Evolutionary conservation across 2,797 vertebrate genomes (phyloP).

Genomic region (Limosa lapponica): DNA sequence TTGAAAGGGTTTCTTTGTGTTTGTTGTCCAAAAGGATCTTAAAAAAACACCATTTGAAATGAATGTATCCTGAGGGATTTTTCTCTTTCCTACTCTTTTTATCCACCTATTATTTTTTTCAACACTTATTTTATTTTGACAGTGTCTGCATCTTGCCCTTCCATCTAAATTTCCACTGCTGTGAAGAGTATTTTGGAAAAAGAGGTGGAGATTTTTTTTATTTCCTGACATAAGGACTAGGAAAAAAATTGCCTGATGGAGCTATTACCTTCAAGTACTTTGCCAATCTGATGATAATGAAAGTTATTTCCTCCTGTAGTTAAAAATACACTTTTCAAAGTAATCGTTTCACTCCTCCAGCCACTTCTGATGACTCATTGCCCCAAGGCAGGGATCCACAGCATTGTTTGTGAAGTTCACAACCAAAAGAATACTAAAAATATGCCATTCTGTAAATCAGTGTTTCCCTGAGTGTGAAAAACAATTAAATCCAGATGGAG

Average conservation of each 20-base stretch:
- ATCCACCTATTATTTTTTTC: slow-evolving; percentile 9
- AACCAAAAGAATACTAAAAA: slow-evolving; percentile 23
- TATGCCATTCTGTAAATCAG: background rate
- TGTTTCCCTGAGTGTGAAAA: background rate
- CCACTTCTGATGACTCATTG: slow-evolving; percentile 59
- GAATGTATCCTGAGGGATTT: background rate
- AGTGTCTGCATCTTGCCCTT: background rate
- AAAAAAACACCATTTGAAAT: background rate
- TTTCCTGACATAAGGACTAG: slow-evolving; percentile 30
- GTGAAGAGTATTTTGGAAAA: slow-evolving; percentile 29
- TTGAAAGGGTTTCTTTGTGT: background rate
- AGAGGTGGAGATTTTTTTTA: background rate
- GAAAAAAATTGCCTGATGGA: slow-evolving; percentile 47
- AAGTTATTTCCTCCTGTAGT: slow-evolving; percentile 66
- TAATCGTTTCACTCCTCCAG: slow-evolving; percentile 52
- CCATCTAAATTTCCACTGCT: background rate
- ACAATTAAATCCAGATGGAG: background rate
- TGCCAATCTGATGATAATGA: slow-evolving; percentile 69
- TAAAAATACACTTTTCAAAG: slow-evolving; percentile 68
- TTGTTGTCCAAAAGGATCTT: background rate
- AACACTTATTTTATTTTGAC: slow-evolving; percentile 24
- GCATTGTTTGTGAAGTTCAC: slow-evolving; percentile 26
- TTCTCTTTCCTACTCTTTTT: background rate
- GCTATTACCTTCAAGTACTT: slow-evolving; percentile 61
- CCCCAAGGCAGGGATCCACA: background rate